These are phyloP conservation scores for Ceratotherium simum DNA, from an alignment of 2,113 vertebrate species.

Conservation along the genomic window DNA sequence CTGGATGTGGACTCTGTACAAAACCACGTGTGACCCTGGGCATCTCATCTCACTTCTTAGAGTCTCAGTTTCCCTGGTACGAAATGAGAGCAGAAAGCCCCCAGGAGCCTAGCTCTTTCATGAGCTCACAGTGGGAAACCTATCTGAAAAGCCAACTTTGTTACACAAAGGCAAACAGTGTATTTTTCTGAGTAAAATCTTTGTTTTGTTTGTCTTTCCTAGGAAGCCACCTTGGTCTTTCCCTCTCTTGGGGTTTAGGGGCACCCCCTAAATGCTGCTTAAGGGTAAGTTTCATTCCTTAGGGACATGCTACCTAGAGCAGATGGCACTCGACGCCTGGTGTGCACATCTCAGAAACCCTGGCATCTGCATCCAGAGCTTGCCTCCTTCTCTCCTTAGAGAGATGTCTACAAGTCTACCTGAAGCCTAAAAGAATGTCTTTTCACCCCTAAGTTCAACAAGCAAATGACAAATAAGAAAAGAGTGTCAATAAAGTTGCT, in stretches of 20 bases:
- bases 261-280: background rate
- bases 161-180: background rate
- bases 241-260: background rate
- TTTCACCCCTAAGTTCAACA: background rate
- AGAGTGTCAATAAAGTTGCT: background rate
- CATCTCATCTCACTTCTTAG: fast-evolving
- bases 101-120: fast-evolving
- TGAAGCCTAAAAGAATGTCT: background rate
- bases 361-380: no score
- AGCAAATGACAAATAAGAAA: background rate
- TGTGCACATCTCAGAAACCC: background rate
- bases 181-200: background rate
- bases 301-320: background rate
- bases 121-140: background rate
- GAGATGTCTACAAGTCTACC: background rate
- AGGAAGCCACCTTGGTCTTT: background rate
- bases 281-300: no score
- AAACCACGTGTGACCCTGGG: background rate
- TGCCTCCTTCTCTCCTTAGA: background rate
- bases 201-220: background rate
- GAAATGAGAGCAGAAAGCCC: background rate
- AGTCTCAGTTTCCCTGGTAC: background rate
- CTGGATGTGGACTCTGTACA: fast-evolving
- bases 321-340: background rate
- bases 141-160: background rate